phyloP scores from a whole-genome alignment of 2,888 invertebrate species.

The Stictocephala bisonia region DNA sequence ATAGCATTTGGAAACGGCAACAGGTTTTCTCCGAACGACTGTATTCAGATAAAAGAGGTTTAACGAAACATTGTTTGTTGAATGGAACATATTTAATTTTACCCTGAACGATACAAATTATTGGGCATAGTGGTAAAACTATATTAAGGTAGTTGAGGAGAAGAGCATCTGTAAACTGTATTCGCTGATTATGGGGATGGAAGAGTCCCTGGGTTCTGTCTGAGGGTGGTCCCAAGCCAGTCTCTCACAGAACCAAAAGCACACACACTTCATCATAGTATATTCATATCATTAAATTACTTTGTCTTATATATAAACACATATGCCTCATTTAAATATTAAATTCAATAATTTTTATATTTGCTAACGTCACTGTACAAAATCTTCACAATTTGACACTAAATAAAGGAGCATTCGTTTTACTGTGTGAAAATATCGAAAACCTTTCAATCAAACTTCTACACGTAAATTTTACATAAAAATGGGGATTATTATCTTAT shows the following conservation, averaged over 20 bases:
- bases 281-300: conserved; percentile 49
- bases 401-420: conserved; percentile 56
- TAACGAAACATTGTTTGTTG: too few species aligned
- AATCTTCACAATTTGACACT: conserved; percentile 58
- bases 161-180: conserved; percentile 56
- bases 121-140: conserved; percentile 12
- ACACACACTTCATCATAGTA: conserved; percentile 49
- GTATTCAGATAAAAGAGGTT: too few species aligned
- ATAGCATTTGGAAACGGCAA: neutral
- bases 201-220: conserved; percentile 40
- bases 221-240: conserved; percentile 37
- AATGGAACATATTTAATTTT: conserved; percentile 30
- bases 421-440: conserved; percentile 58
- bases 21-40: too few species aligned
- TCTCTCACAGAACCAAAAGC: conserved; percentile 48
- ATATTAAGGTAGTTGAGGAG: neutral
- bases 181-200: conserved; percentile 51
- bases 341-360: conserved; percentile 57
- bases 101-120: conserved; percentile 33
- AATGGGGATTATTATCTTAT: conserved; percentile 51
- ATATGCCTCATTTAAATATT: conserved; percentile 57
- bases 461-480: conserved; percentile 55
- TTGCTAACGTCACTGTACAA: conserved; percentile 58
- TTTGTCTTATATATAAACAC: conserved; percentile 51
- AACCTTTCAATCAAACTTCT: conserved; percentile 56